phyloP scores from a whole-genome alignment of 2,888 invertebrate species.

The Branchipolynoe longqiensis region DNA sequence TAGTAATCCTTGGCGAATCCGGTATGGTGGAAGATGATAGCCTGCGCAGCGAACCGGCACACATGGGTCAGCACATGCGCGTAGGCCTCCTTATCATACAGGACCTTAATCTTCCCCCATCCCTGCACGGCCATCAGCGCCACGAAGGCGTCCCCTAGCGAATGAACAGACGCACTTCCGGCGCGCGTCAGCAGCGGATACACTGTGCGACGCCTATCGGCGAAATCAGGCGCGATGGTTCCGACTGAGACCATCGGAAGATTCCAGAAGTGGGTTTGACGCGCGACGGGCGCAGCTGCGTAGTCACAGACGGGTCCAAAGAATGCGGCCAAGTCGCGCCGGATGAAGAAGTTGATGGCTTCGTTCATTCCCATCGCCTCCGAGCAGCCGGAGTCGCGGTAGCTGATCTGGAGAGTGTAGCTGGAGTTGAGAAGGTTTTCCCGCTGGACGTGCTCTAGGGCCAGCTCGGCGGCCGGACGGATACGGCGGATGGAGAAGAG shows the following conservation, averaged over 20 bases:
- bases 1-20: not conserved
- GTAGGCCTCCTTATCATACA: constrained; percentile 45
- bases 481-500: constrained; percentile 57
- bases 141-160: constrained; percentile 41
- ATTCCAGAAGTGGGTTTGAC: constrained; percentile 88
- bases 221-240: constrained; percentile 90
- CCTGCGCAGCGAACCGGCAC: constrained; percentile 29
- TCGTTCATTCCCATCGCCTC: constrained; percentile 74
- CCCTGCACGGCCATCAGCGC: constrained; percentile 1
- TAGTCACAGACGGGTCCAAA: constrained; percentile 70
- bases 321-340: constrained; percentile 66
- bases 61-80: constrained; percentile 30
- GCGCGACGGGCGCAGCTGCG: constrained; percentile 87
- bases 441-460: constrained; percentile 31
- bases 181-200: constrained; percentile 62
- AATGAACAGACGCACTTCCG: constrained; percentile 32
- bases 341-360: constrained; percentile 74
- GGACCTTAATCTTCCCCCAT: constrained; percentile 53
- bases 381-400: constrained; percentile 73
- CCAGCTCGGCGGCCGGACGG: constrained; percentile 48
- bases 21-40: constrained; percentile 10
- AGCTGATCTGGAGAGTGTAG: constrained; percentile 60
- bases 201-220: constrained; percentile 71
- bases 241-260: constrained; percentile 91
- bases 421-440: not conserved